A percentile compares a stretch with the other conserved stretches of the same genome.
These are phyloP conservation scores for Drosophila kikkawai DNA, from an alignment of 1,140 invertebrate species.

Conservation along the genomic window DNA sequence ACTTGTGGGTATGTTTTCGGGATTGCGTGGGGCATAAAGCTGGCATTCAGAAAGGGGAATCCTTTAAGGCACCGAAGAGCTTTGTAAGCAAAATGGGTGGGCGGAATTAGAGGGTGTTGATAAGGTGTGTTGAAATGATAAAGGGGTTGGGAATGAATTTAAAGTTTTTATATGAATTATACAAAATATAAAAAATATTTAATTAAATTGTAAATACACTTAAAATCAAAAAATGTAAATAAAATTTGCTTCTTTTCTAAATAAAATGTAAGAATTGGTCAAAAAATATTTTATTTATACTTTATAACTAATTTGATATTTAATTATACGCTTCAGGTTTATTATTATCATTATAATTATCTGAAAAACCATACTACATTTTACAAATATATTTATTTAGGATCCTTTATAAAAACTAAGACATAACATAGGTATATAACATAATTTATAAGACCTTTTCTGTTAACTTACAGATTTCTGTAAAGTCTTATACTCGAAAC, in stretches of 20 bases:
- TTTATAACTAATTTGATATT: too few relatives aligned
- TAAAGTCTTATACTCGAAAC: conserved; percentile 1
- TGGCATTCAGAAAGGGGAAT: conserved; percentile 1
- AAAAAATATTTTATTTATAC: too few relatives aligned
- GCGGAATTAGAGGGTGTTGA: too few relatives aligned
- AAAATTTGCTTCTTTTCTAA: too few relatives aligned
- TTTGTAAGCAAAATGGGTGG: conserved; percentile 23
- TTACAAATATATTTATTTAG: not conserved
- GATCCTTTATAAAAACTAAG: not conserved
- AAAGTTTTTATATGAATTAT: not conserved
- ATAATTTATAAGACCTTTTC: not conserved
- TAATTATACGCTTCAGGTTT: too few relatives aligned
- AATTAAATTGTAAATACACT: too few relatives aligned
- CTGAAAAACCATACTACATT: too few relatives aligned
- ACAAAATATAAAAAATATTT: not conserved
- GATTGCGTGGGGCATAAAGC: not conserved
- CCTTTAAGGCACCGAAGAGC: conserved; percentile 20
- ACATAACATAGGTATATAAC: not conserved
- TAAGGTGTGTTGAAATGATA: not conserved
- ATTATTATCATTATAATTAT: too few relatives aligned
- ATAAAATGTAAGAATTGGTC: too few relatives aligned
- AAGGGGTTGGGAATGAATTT: too few relatives aligned
- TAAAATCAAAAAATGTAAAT: too few relatives aligned
- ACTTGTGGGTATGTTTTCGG: conserved; percentile 21
- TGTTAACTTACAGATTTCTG: not conserved